These are phyloP conservation scores for Apamea epomidion DNA, from an alignment of 2,888 invertebrate species.

Conservation along the genomic window DNA sequence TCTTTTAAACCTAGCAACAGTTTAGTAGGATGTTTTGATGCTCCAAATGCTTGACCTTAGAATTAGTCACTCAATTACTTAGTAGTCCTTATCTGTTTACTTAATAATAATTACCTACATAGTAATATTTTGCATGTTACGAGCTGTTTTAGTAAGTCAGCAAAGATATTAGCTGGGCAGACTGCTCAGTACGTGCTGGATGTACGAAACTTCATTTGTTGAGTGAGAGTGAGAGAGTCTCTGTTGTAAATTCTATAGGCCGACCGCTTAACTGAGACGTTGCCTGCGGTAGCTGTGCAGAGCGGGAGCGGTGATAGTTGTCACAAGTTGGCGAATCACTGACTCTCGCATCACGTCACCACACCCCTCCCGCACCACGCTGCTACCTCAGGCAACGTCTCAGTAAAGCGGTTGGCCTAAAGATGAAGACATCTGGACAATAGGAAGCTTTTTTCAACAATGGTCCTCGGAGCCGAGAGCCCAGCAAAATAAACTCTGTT, in stretches of 20 bases:
- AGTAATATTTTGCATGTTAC: conserved; percentile 5
- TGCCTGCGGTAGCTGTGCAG: no score
- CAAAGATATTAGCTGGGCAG: neutral
- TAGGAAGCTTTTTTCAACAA: neutral
- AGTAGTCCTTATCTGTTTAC: conserved; percentile 47
- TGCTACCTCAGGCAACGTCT: no score
- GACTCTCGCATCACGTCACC: no score
- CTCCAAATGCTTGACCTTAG: conserved; percentile 36
- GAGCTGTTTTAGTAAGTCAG: neutral
- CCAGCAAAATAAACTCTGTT: neutral
- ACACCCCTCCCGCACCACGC: no score
- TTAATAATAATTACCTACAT: conserved; percentile 3
- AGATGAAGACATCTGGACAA: neutral
- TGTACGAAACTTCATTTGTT: neutral
- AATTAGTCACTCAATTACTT: conserved; percentile 29
- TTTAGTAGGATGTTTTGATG: conserved; percentile 47
- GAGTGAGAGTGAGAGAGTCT: neutral
- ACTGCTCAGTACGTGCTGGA: neutral
- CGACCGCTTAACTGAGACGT: no score
- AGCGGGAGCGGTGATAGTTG: no score
- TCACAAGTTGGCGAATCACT: no score
- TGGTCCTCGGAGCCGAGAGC: neutral
- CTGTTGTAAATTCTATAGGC: neutral
- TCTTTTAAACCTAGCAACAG: conserved; percentile 5
- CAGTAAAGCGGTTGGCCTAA: no score